phyloP scores from a whole-genome alignment of 2,888 invertebrate genomes.

The Galerucella nymphaeae region DNA sequence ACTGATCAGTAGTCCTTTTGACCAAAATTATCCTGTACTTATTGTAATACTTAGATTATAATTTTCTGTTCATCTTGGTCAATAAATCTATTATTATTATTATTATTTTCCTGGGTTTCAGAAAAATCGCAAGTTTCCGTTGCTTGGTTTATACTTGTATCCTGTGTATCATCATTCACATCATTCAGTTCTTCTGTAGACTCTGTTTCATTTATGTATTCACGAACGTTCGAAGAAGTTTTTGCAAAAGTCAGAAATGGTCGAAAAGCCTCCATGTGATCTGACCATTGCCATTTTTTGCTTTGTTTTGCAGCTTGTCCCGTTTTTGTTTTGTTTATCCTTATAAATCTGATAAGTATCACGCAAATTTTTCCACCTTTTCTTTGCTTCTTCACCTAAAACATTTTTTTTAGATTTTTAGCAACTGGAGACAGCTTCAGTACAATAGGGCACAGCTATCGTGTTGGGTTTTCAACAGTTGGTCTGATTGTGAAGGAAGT shows the following conservation, averaged over 20 bases:
- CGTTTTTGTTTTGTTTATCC: slow-evolving; percentile 37
- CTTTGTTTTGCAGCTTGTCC: slow-evolving; percentile 28
- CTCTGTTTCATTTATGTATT: too few relatives aligned
- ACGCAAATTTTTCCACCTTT: slow-evolving; percentile 45
- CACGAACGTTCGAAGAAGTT: slow-evolving; percentile 23
- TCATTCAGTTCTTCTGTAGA: neutral
- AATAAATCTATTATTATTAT: too few relatives aligned
- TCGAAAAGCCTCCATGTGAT: slow-evolving; percentile 29
- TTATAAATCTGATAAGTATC: slow-evolving; percentile 42
- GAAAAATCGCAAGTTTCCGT: slow-evolving; percentile 8
- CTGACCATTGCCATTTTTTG: slow-evolving; percentile 35
- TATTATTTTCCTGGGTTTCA: neutral
- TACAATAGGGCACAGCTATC: slow-evolving; percentile 46
- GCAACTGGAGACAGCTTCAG: slow-evolving; percentile 44
- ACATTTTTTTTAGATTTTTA: slow-evolving; percentile 43
- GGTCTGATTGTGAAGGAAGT: slow-evolving; percentile 41
- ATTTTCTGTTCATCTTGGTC: too few relatives aligned
- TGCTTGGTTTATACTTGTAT: neutral
- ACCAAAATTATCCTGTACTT: too few relatives aligned
- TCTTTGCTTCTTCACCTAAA: slow-evolving; percentile 44
- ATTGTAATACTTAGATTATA: too few relatives aligned
- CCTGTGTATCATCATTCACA: slow-evolving; percentile 10
- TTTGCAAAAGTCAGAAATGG: slow-evolving; percentile 32
- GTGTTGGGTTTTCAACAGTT: slow-evolving; percentile 46
- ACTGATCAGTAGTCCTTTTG: too few relatives aligned